Base-by-base conservation (phyloP, 2,797 vertebrate genomes). In the Hydrocynus forskahlii region DNA sequence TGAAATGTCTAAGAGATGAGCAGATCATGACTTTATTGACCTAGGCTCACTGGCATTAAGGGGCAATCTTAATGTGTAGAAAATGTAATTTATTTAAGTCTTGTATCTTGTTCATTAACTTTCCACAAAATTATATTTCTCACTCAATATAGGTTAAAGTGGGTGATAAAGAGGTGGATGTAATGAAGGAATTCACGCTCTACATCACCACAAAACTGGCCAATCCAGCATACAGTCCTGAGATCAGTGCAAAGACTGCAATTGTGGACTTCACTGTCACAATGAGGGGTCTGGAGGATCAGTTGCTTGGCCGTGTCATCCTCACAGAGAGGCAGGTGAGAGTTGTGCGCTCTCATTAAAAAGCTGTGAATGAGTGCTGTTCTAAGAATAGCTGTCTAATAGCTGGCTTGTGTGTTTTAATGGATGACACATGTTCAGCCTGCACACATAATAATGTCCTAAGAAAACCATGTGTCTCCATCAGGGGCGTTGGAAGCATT, bases 231-330 rank as follows among this genome's bases (percentile, higher is more conserved):
- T 97, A 95, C 87, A 96, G 94, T 68, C 96, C 96, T 1, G 96
- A 97, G 91, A 92, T 97, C 48, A 95, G 93, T 57, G 96, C 96
- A 81, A 94, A 93, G 86, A 92, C 94, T 0, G 92, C 94, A 0
- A 91, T 96, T 84, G 95, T 96, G 59, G 96, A 97, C 87, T 97
- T 97, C 84, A 96, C 94, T 0, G 95, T 96, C 66, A 96, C 95
- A 23, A 86, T 93, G 91, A 91, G 91, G 83, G 96, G 95, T 0
- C 87, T 96, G 74, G 95, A 97, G 90, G 94, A 96, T 89, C 96
- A 96, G 86, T 92, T 97, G 43, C 94, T 96, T 85, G 96, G 96
- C 5, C 91, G 94, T 7, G 95, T 96, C 78, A 96, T 96, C 71
- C 93, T 94, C 72, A 94, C 92, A 72, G 96, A 96, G 91, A 96